These are phyloP conservation scores for Balearica regulorum DNA, from an alignment of 2,797 vertebrate species.

Conservation along the genomic window DNA sequence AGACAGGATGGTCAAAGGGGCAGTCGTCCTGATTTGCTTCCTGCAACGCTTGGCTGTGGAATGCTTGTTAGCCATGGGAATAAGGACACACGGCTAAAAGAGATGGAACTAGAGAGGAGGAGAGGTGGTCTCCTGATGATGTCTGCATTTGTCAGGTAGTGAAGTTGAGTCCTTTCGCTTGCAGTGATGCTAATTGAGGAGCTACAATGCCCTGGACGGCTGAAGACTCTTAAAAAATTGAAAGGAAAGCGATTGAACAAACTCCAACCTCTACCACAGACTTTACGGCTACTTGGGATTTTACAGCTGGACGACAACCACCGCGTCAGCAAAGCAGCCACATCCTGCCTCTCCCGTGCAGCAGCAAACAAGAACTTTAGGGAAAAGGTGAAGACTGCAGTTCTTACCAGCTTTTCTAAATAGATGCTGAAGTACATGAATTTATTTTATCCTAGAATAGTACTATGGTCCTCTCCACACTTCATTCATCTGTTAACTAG, in stretches of 20 bases:
- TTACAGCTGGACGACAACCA: conserved; percentile 86
- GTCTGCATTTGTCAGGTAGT: neutral
- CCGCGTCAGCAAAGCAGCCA: conserved; percentile 80
- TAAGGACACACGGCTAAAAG: neutral
- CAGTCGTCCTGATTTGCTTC: neutral
- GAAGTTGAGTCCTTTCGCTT: neutral
- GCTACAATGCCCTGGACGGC: conserved; percentile 78
- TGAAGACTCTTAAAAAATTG: conserved; percentile 81
- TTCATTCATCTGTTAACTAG: neutral
- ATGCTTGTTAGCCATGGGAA: neutral
- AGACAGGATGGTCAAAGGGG: neutral
- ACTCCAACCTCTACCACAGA: conserved; percentile 85
- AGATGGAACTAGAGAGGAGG: neutral
- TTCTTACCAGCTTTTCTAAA: neutral
- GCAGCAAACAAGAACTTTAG: conserved; percentile 77
- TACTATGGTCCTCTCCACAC: accelerated
- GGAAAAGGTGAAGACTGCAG: conserved; percentile 75
- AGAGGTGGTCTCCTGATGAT: neutral
- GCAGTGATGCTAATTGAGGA: conserved; percentile 83
- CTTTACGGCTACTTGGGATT: conserved; percentile 80
- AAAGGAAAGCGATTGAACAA: conserved; percentile 77
- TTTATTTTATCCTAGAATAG: neutral
- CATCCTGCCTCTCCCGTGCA: conserved; percentile 73
- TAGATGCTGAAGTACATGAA: neutral
- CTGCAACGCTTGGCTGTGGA: neutral